Evolutionary conservation across 2,113 vertebrate genomes (phyloP), one percentile per base, ranked within the genome.

Genomic region (Dromiciops gliroides): DNA sequence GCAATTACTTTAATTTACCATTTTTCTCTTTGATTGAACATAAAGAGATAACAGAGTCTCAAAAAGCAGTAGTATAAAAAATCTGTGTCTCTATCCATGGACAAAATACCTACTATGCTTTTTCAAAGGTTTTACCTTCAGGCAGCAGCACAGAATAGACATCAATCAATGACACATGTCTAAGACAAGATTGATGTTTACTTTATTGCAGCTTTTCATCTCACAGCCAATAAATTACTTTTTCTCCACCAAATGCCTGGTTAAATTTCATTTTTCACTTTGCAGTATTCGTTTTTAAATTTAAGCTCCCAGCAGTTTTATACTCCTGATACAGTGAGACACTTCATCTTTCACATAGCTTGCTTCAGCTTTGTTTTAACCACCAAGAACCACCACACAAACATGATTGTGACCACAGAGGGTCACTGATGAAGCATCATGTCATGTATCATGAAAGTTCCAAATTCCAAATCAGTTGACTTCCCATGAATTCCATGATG

Each of bases 1-100:
- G 98, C 98, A 98, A 98, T 98, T 98, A 98, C 97, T 98, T 98
- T 98, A 98, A 99, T 98, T 99, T 98, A 98, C 98, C 98, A 97
- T 98, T 98, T 83, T 98, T 98, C 97, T 98, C 97, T 97, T 97
- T 96, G 97, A 98, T 96, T 98, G 98, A 98, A 98, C 97, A 98
- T 98, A 98, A 98, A 98, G 98, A 98, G 97, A 97, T 97, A 95
- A 97, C 95, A 93, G 90, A 96, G 97, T 96, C 97, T 98, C 98
- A 97, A 98, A 98, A 98, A 97, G 96, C 97, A 97, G 94, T 96
- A 98, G 97, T 96, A 98, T 98, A 98, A 97, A 97, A 95, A 97
- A 98, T 98, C 97, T 96, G 97, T 98, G 96, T 94, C 48, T 98
- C 97, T 96, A 98, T 89, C 94, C 97, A 96, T 94, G 96, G 97